Evolutionary conservation across 2,113 vertebrate genomes (phyloP), one percentile per base, ranked within the genome.

Genomic region (Atlantisia rogersi): DNA sequence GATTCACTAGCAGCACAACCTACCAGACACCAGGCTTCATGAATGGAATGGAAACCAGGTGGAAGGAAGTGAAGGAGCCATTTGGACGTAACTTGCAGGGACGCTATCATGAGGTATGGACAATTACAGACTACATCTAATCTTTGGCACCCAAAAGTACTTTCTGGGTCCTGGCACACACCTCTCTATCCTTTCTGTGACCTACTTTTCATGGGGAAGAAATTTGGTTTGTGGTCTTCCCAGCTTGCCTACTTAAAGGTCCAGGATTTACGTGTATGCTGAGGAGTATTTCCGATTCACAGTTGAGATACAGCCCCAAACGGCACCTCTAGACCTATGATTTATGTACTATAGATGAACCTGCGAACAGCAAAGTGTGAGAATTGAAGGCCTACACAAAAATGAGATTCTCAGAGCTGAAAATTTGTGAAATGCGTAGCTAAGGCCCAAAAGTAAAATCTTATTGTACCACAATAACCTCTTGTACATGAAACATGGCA

Each of bases 1-100:
- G 44, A 74, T 2, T 4, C 29, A 52, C 0, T 0, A 83, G 20
- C 12, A 40, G 31, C 21, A 26, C 10, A 24, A 50, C 11, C 29
- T 42, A 10, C 13, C 76, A 21, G 28, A 60, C 8, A 53, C 12
- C 29, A 83, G 25, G 29, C 26, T 29, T 79, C 44, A 15, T 40
- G 16, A 73, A 82, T 4, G 18, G 29, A 62, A 65, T 21, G 44
- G 32, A 90, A 86, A 82, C 13, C 17, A 80, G 65, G 35, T 10
- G 10, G 29, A 48, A 39, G 26, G 20, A 86, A 86, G 10, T 4
- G 32, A 77, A 92, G 39, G 60, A 91, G 31, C 6, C 37, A 40
- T 44, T 32, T 50, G 55, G 28, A 42, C 12, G 7, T 17, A 53
- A 56, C 22, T 58, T 39, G 10, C 24, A 65, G 55, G 10, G 13